Evolutionary conservation across 1,140 invertebrate genomes (phyloP), one percentile per base, ranked within the genome.

Genomic region (Paraescarpia echinospica): DNA sequence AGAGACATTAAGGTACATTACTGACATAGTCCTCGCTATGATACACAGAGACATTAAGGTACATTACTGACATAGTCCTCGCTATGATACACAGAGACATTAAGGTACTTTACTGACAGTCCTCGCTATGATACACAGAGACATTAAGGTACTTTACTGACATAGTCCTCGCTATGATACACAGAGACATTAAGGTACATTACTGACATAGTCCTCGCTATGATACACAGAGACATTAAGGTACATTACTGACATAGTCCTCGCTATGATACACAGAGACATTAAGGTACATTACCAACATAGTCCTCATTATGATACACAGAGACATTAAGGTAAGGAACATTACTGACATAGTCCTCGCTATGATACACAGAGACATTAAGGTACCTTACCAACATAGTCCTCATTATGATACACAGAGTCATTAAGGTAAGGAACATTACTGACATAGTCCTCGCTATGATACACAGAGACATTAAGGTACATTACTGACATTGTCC

Each of bases 1-100:
- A 93, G 92, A 35, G 93, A 94, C n/a, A 89, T 94, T 18, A 92
- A 94, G 94, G 95, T 95, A 77, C 27, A 99, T 99, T 0, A 99
- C 99, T 93, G 99, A 99, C 95, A 98, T 98, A 0, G 99, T 99
- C 98, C 96, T 99, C 92, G 98, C 99, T 94, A 96, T 98, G 89
- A 95, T 96, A 77, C 94, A 95, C 91, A 93, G 92, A 34, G 93
- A 94, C n/a, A 89, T 94, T 31, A 92, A 94, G 94, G 95, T 95
- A 35, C 33, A 89, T 92, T 35, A 89, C 92, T 27, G 34, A 35
- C n/a, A 35, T 59, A 90, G 34, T 92, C 89, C 34, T 92, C 31
- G 1, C 0, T 33, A 35, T 33, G 31, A 92, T 33, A 89, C 91
- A 93, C 34, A 89, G 34, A 41, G 1, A 33, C 34, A 91, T 51